Conservation (phyloP, 2,888 invertebrate genomes). For the Drosophila infuscata region DNA sequence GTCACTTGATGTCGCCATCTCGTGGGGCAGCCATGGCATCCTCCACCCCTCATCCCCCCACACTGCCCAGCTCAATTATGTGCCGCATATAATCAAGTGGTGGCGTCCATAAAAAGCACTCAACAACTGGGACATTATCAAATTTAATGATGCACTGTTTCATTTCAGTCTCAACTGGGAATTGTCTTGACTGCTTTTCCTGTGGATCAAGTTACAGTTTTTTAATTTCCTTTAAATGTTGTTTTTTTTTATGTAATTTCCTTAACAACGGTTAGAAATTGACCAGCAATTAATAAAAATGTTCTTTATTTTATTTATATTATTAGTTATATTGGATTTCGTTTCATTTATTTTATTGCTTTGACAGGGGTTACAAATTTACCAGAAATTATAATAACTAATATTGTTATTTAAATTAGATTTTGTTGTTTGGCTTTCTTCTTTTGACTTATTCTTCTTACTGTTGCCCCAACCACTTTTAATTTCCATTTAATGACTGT, state of each 20-base stretch:
- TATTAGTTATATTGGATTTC: not conserved
- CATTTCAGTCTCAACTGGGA: constrained; percentile 36
- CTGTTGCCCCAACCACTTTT: not conserved
- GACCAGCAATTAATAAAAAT: not conserved
- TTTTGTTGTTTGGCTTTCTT: not conserved
- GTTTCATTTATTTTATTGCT: not conserved
- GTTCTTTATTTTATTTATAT: not conserved
- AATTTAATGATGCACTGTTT: constrained; percentile 67
- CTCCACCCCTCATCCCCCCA: not conserved
- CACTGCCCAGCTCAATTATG: constrained; percentile 51
- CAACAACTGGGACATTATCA: constrained; percentile 58
- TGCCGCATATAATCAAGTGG: constrained; percentile 64
- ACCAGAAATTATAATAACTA: not conserved
- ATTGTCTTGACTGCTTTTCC: constrained; percentile 16
- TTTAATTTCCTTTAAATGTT: constrained; percentile 38
- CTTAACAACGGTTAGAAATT: not conserved
- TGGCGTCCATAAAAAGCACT: constrained; percentile 54
- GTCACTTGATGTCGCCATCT: constrained; percentile 64
- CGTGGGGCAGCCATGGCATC: constrained; percentile 28
- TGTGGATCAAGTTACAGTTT: not conserved
- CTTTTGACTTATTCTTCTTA: not conserved
- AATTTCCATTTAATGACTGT: not conserved
- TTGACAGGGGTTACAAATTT: not conserved
- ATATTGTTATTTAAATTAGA: not conserved
- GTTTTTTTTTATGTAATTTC: constrained; percentile 18